phyloP scores from a whole-genome alignment of 1,140 invertebrate species.

The Sarcophaga peregrina region DNA sequence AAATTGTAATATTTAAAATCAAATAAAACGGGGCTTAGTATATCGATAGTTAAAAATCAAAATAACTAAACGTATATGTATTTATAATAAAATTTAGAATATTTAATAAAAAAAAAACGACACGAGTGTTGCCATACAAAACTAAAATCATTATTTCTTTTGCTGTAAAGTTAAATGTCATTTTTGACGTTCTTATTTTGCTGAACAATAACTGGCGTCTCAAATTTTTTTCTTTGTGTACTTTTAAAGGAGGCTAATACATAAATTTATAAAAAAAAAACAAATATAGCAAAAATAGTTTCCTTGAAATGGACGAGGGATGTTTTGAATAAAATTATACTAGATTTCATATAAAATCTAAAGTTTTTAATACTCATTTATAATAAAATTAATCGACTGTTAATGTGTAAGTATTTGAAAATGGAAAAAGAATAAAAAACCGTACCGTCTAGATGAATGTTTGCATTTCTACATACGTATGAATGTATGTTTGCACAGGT shows the following conservation, averaged over 20 bases:
- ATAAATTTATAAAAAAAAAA: constrained; percentile 31
- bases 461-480: constrained; percentile 6
- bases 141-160: not conserved
- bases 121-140: not conserved
- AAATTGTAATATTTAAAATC: too few species aligned
- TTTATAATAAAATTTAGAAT: too few species aligned
- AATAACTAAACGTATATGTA: too few species aligned
- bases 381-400: not conserved
- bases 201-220: constrained; percentile 36
- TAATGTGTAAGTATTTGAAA: constrained; percentile 1
- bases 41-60: too few species aligned
- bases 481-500: constrained; percentile 31
- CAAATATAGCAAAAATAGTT: not conserved
- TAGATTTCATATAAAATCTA: not conserved
- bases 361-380: not conserved
- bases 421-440: not conserved
- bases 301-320: constrained; percentile 26
- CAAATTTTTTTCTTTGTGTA: constrained; percentile 32
- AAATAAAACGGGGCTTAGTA: too few species aligned
- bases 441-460: not conserved
- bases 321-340: not conserved
- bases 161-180: not conserved
- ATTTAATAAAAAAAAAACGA: not conserved
- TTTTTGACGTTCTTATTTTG: not conserved
- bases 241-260: constrained; percentile 16